Evolutionary conservation across 2,797 vertebrate genomes (phyloP), one percentile per base, ranked within the genome.

Genomic region (Apogon hyalosoma): DNA sequence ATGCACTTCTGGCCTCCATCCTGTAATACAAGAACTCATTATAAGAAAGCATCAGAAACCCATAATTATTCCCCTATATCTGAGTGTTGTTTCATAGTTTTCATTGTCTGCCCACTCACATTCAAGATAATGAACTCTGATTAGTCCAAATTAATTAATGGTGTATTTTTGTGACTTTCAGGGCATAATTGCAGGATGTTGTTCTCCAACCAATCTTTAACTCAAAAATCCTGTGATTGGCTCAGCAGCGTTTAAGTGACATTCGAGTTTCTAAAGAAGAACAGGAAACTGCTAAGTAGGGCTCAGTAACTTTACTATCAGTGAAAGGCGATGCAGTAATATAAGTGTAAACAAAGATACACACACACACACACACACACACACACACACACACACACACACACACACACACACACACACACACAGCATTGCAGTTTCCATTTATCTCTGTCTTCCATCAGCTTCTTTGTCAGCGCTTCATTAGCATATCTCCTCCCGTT

Each of bases 1-100:
- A 80, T 56, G 51, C 93, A 94, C 84, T 93, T 93, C 19, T 88
- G 87, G 14, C 80, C 89, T 83, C 88, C 90, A 2, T 93, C 92
- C 93, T 94, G 87, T 24, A 79, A 85, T 58, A 84, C 55, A 79
- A 79, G 54, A 57, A 72, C 2, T 42, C 50, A 19, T 46, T 41
- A 48, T 60, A 45, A 69, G 46, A 52, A 24, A 33, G 4, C 2
- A 46, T 38, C 14, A 42, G n/a, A 38, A 39, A 50, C 49, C 46
- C 24, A 45, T 8, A 2, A 1, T 11, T 7, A 15, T 10, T 4
- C 13, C 18, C 42, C 19, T 11, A 15, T 40, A 39, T 57, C n/a
- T 45, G 21, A 57, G 39, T 57, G 39, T 41, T 24, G 36, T 47
- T 53, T 9, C 2, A n/a, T n/a, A 10, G 9, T 50, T 11, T 45